Base-by-base conservation (phyloP, 2,797 vertebrate genomes). In the Tinamus major region DNA sequence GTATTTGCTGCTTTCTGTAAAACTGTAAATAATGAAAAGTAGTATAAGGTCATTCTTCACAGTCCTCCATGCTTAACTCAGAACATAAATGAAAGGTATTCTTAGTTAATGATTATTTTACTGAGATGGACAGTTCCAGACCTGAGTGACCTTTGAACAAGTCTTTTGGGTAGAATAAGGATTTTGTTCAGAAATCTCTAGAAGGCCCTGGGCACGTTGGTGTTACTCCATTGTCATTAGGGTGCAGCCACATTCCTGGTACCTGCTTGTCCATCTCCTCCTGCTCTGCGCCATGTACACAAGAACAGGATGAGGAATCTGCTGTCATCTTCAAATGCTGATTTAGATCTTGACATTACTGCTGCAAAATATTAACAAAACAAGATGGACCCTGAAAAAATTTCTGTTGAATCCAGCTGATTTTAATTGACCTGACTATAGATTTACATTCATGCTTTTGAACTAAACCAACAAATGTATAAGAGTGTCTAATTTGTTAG, bases 211-310 rank as follows among this genome's bases (percentile, higher is more conserved):
- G 39, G 39, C 1, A 1, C 18, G 4, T 46, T 77, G 9, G 4
- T 29, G 14, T 12, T 63, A 13, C 37, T 79, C n/a, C 23, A 77
- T 84, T 41, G 8, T 41, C 11, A 8, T n/a, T 44, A 20, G 1
- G 4, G 9, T 42, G 15, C 26, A 16, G 19, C 70, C 37, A 35
- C 10, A 7, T 3, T 56, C 33, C 55, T 46, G 29, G 23, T 35
- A 8, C 20, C 55, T 26, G 8, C 5, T 17, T 33, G 17, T 13
- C 6, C 39, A 17, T n/a, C 26, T 68, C 23, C 31, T 0, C 23
- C 31, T 0, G 0, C 27, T 48, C 23, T 42, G 27, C 8, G 49
- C 17, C 8, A 2, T 1, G 6, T 9, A 8, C 16, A 14, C 2
- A 1, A 65, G 9, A 67, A 44, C 7, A 79, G 39, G 51, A 61